These are phyloP conservation scores for Ptychochromis oligacanthus DNA, from an alignment of 2,113 vertebrate genomes.

Conservation along the genomic window DNA sequence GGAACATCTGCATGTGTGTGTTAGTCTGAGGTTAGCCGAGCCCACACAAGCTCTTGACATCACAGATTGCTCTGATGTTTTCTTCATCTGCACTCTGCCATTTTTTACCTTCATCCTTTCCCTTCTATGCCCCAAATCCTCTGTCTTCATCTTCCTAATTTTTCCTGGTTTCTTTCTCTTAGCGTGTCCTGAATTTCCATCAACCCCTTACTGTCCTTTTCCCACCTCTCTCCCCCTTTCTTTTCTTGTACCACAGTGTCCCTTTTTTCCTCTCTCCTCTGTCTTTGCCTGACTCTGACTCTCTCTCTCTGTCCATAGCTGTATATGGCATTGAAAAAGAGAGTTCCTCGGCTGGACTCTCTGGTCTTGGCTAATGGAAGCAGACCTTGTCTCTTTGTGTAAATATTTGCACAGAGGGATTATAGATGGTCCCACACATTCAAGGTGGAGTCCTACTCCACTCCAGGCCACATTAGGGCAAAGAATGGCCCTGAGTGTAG, in stretches of 20 bases:
- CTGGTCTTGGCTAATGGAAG: constrained; percentile 63
- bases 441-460: constrained; percentile 53
- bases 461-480: constrained; percentile 73
- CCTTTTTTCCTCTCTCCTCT: neutral
- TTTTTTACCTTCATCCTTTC: constrained; percentile 13
- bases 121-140: neutral
- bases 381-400: constrained; percentile 66
- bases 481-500: constrained; percentile 48
- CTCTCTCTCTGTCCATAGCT: constrained; percentile 56
- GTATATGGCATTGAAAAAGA: constrained; percentile 67
- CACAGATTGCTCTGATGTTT: constrained; percentile 19
- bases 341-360: constrained; percentile 39
- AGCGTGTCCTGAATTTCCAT: neutral
- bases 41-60: constrained; percentile 23
- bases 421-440: constrained; percentile 66
- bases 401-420: constrained; percentile 74
- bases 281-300: neutral
- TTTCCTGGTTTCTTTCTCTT: neutral
- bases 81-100: constrained; percentile 10
- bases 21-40: neutral
- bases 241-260: constrained; percentile 1
- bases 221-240: neutral
- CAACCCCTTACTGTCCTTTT: neutral
- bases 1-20: constrained; percentile 25
- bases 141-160: neutral